Conservation (phyloP, 1,140 invertebrate genomes). For the Pogonomyrmex californicus region DNA sequence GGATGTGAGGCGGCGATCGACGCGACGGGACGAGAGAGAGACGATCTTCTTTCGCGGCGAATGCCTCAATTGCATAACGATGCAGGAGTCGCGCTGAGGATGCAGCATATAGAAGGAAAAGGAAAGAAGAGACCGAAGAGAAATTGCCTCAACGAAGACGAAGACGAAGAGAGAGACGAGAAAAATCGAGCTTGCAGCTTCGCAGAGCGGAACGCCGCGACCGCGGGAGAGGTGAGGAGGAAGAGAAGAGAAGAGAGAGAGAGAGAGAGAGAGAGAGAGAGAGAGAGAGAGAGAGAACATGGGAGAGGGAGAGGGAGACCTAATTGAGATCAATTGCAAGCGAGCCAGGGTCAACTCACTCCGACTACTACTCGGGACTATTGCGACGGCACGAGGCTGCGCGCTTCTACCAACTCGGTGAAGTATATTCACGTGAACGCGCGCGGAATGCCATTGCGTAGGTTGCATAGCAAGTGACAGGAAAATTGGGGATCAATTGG, state of each 20-base stretch:
- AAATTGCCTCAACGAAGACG: conserved; percentile 26
- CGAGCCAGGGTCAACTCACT: conserved; percentile 82
- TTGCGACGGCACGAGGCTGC: conserved; percentile 58
- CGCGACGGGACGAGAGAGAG: conserved; percentile 52
- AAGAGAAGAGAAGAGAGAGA: neutral
- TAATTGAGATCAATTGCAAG: conserved; percentile 86
- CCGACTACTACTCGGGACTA: conserved; percentile 58
- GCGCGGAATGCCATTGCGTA: conserved; percentile 68
- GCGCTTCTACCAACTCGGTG: conserved; percentile 51
- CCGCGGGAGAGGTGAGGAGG: neutral
- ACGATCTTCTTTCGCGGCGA: conserved; percentile 21
- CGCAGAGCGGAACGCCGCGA: neutral
- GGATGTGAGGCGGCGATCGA: conserved; percentile 42
- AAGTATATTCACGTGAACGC: conserved; percentile 58
- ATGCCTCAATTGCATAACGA: conserved; percentile 61
- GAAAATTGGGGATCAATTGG: conserved; percentile 78
- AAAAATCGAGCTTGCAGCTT: conserved; percentile 32
- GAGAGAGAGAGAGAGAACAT: conserved; percentile 15
- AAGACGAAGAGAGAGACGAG: conserved; percentile 31
- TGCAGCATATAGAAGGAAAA: conserved; percentile 34
- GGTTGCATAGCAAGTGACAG: conserved; percentile 72
- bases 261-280: neutral
- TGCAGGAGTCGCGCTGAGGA: conserved; percentile 49
- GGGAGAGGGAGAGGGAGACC: conserved; percentile 62
- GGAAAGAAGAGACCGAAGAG: conserved; percentile 32